Evolutionary conservation across 2,797 vertebrate genomes (phyloP).

Genomic region (Otus scops): DNA sequence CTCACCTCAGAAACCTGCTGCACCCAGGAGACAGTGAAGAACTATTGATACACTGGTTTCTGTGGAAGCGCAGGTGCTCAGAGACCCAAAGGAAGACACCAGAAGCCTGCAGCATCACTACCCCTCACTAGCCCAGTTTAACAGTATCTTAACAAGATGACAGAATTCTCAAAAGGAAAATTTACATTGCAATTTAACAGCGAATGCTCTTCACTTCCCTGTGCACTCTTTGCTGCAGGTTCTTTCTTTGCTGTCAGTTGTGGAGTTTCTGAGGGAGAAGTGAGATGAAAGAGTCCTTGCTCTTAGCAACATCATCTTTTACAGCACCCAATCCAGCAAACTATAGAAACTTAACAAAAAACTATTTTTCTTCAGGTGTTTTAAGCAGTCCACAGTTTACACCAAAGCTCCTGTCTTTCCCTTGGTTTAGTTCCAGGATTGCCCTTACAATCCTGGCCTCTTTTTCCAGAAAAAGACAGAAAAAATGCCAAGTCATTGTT

Average conservation of each 20-base stretch:
- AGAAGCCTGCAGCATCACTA: neutral
- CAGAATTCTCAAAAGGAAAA: neutral
- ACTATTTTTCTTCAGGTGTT: neutral
- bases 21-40: neutral
- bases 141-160: neutral
- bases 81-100: neutral
- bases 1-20: neutral
- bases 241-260: neutral
- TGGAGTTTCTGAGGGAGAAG: neutral
- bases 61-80: accelerated
- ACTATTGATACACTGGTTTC: neutral
- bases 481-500: neutral
- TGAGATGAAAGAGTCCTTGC: neutral
- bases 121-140: neutral
- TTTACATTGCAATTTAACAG: accelerated
- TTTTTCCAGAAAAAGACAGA: neutral
- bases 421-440: neutral
- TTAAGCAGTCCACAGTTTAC: neutral
- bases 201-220: neutral
- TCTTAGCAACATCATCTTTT: neutral
- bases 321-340: neutral
- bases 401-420: neutral
- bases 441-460: neutral
- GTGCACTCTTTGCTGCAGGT: neutral
- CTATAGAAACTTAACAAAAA: neutral